phyloP scores from a whole-genome alignment of 2,113 vertebrate genomes.

The Oreocharis arfaki region DNA sequence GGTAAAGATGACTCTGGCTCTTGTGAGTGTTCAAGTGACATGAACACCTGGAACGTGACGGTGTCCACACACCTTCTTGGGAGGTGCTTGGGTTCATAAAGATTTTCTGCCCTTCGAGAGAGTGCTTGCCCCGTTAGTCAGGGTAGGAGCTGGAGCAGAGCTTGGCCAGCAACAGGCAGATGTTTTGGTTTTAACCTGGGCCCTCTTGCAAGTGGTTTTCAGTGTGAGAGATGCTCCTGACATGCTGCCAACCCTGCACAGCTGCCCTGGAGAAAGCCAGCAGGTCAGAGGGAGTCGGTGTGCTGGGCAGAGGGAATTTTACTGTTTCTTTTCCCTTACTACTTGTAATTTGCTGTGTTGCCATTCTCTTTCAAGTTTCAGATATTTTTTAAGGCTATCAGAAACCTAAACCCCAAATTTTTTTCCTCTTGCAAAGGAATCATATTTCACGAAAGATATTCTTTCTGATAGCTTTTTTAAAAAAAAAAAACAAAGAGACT shows the following conservation, averaged over 20 bases:
- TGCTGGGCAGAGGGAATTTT: background rate
- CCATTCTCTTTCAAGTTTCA: background rate
- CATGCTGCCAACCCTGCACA: background rate
- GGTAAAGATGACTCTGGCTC: background rate
- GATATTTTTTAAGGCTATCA: background rate
- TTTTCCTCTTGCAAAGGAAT: background rate
- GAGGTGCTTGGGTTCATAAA: accelerated
- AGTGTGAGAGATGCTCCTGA: background rate
- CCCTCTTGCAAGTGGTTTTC: background rate
- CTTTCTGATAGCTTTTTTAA: background rate
- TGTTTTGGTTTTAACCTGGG: background rate
- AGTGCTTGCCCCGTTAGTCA: accelerated
- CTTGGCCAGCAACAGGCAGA: background rate
- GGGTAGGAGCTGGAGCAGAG: background rate
- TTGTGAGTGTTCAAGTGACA: too few relatives aligned
- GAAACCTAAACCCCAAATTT: background rate
- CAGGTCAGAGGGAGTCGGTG: background rate
- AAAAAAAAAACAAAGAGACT: background rate
- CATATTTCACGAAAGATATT: background rate
- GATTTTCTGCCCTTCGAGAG: background rate
- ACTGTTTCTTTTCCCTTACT: background rate
- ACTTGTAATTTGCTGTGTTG: background rate
- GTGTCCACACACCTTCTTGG: background rate
- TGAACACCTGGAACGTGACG: accelerated
- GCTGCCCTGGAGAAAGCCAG: background rate